These are phyloP conservation scores for Muscicapa adusta DNA, from an alignment of 2,113 vertebrate species.

Conservation along the genomic window DNA sequence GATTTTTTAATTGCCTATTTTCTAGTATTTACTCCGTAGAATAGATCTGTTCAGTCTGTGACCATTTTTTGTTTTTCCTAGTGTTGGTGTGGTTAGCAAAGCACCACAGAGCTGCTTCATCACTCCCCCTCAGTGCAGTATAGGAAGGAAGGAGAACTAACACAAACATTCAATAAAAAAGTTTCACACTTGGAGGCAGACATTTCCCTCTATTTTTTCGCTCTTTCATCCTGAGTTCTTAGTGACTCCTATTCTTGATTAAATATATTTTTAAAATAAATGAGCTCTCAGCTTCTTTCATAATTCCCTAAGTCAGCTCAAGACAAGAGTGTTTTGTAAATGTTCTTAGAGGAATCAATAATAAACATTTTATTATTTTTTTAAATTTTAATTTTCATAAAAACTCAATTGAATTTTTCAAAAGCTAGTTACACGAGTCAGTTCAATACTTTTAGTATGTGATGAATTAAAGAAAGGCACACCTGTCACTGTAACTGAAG, in stretches of 20 bases:
- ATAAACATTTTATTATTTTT: not conserved
- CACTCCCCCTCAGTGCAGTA: not conserved
- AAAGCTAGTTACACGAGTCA: not conserved
- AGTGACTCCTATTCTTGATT: not conserved
- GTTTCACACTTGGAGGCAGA: not conserved
- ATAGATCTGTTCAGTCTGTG: not conserved
- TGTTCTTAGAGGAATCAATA: not conserved
- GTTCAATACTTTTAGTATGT: not conserved
- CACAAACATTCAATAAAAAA: not conserved
- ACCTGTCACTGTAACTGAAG: not conserved
- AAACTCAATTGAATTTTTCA: not conserved
- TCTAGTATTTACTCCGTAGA: not conserved
- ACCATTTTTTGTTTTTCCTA: not conserved
- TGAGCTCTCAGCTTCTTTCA: not conserved
- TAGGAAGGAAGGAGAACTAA: not conserved
- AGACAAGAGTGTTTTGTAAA: not conserved
- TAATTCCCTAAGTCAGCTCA: not conserved
- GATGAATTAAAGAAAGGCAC: not conserved
- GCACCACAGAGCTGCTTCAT: not conserved
- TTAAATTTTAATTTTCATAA: not conserved
- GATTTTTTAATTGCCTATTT: not conserved
- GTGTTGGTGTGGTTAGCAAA: not conserved
- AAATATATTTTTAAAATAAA: not conserved
- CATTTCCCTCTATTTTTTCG: not conserved
- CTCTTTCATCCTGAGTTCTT: not conserved